Conservation (phyloP, 2,797 vertebrate species). For the Anolis apletophallus region DNA sequence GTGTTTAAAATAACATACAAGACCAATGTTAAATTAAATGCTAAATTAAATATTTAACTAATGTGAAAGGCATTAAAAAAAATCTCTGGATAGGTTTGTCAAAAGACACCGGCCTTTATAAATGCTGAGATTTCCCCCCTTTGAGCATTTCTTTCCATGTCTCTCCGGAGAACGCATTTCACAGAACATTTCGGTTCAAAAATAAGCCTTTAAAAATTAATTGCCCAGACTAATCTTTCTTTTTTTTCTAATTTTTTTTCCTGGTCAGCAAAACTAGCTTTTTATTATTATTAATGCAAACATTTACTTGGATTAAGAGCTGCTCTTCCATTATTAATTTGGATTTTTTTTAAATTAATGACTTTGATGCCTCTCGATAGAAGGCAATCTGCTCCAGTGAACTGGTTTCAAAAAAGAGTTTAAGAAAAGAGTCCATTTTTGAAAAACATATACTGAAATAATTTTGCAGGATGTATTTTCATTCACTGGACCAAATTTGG, state of each 20-base stretch:
- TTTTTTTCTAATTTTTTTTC: background rate
- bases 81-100: too few relatives aligned
- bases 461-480: too few relatives aligned
- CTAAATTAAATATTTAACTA: too few relatives aligned
- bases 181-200: constrained; percentile 17
- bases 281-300: constrained; percentile 41
- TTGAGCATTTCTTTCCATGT: background rate
- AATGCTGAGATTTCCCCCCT: background rate
- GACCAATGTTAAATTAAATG: too few relatives aligned
- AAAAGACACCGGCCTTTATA: too few relatives aligned
- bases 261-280: constrained; percentile 9
- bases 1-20: too few relatives aligned
- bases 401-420: background rate
- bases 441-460: background rate
- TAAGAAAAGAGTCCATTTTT: background rate
- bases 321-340: constrained; percentile 32
- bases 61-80: too few relatives aligned
- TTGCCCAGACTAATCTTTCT: constrained; percentile 23
- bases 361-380: fast-evolving
- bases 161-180: constrained; percentile 6
- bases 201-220: constrained; percentile 37
- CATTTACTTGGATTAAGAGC: constrained; percentile 26
- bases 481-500: too few relatives aligned
- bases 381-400: background rate
- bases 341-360: constrained; percentile 36